These are phyloP conservation scores for Lissocephala sabroskyi DNA, from an alignment of 2,888 invertebrate species.

Conservation along the genomic window DNA sequence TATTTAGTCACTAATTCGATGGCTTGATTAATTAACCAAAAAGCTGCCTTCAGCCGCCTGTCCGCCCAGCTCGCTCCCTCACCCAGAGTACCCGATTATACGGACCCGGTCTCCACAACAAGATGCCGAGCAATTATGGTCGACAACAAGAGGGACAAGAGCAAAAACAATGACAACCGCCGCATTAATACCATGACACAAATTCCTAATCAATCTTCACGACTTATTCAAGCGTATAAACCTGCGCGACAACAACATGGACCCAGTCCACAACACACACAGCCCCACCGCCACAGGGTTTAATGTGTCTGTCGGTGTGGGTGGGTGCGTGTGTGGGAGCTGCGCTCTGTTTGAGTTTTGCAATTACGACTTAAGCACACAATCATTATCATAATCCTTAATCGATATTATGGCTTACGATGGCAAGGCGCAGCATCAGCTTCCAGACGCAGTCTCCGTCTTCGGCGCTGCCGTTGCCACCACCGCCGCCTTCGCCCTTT, in stretches of 20 bases:
- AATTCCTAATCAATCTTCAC: slow-evolving; percentile 58
- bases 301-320: slow-evolving; percentile 9
- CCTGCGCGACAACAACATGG: slow-evolving; percentile 44
- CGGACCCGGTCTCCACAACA: too few species aligned
- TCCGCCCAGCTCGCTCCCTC: neutral
- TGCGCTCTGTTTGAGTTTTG: slow-evolving; percentile 46
- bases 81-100: slow-evolving; percentile 17
- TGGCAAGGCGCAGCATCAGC: slow-evolving; percentile 17
- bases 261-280: neutral
- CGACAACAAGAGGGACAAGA: slow-evolving; percentile 17
- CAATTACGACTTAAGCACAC: slow-evolving; percentile 70
- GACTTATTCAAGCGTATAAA: slow-evolving; percentile 53
- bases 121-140: slow-evolving; percentile 44
- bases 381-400: slow-evolving; percentile 71
- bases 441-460: neutral
- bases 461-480: too few species aligned
- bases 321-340: slow-evolving; percentile 9
- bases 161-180: slow-evolving; percentile 17
- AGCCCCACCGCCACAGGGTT: neutral
- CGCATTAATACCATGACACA: slow-evolving; percentile 50
- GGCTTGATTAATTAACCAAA: slow-evolving; percentile 40
- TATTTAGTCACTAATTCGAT: too few species aligned
- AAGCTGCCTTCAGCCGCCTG: slow-evolving; percentile 24
- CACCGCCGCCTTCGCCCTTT: too few species aligned
- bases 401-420: slow-evolving; percentile 68